Percentiles rank a stretch among this genome's conserved stretches.
phyloP scores from a whole-genome alignment of 2,113 vertebrate species.

The Alaudala cheleensis region DNA sequence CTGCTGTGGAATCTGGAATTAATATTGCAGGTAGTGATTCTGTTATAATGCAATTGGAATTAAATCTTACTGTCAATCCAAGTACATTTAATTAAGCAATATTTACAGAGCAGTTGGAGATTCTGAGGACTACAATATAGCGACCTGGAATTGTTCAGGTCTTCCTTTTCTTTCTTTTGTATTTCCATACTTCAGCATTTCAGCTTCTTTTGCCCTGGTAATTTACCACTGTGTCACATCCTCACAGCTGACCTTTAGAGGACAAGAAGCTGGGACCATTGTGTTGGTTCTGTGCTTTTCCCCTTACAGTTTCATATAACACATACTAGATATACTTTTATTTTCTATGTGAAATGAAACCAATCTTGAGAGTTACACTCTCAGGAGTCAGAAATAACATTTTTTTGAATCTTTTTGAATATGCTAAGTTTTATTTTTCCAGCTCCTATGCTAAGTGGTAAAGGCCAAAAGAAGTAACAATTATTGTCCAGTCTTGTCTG shows the following conservation, averaged over 20 bases:
- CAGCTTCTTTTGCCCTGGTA: background rate
- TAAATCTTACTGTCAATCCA: slow-evolving; percentile 22
- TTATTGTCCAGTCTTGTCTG: background rate
- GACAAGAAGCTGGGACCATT: background rate
- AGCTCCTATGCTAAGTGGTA: background rate
- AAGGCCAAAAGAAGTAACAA: background rate
- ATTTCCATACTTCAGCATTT: background rate
- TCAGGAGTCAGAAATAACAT: background rate
- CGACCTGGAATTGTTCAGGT: background rate
- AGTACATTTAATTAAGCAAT: slow-evolving; percentile 14
- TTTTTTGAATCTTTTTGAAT: background rate
- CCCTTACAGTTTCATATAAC: background rate
- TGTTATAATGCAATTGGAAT: background rate
- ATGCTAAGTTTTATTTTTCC: background rate
- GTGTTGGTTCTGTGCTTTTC: background rate
- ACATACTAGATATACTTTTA: background rate
- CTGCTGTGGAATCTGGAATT: background rate
- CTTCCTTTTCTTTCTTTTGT: background rate
- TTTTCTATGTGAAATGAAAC: background rate
- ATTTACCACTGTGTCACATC: background rate
- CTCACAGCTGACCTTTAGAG: background rate
- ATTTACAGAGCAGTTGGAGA: slow-evolving; percentile 12
- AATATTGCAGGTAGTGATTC: background rate
- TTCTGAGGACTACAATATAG: background rate
- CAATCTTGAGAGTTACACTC: background rate